Conservation (phyloP, 2,113 vertebrate genomes). For the Alectura lathami region DNA sequence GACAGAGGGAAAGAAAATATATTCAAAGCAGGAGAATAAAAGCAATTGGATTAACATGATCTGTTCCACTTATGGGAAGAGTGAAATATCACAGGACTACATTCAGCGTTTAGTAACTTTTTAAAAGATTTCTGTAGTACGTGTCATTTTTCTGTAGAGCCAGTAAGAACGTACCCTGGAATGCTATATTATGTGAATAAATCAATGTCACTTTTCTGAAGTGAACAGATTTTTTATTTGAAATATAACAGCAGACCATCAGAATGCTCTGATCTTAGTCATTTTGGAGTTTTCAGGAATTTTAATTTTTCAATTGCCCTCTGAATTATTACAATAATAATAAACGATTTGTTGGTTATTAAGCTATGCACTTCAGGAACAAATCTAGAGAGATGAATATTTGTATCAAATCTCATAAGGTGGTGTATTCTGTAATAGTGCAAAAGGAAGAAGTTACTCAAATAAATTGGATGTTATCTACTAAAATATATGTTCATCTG, state of each 20-base stretch:
- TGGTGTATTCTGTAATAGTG: background rate
- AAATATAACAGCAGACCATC: background rate
- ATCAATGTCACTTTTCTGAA: background rate
- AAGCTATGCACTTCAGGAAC: background rate
- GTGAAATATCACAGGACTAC: background rate
- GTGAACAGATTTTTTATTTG: background rate
- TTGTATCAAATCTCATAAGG: background rate
- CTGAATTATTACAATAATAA: background rate
- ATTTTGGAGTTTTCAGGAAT: background rate
- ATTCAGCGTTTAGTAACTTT: background rate
- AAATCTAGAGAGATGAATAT: background rate
- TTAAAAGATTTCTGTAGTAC: background rate
- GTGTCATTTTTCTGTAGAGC: background rate
- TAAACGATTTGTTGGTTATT: background rate
- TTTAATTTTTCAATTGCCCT: background rate
- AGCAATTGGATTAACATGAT: rapidly evolving
- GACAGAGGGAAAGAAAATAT: background rate
- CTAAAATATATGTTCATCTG: background rate
- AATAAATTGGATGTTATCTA: background rate
- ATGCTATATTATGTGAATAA: background rate
- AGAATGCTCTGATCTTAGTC: background rate
- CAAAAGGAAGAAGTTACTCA: background rate
- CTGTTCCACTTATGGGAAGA: background rate
- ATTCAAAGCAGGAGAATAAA: background rate
- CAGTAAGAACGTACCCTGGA: background rate